phyloP scores from a whole-genome alignment of 2,113 vertebrate species.

The Larimichthys polyactis region DNA sequence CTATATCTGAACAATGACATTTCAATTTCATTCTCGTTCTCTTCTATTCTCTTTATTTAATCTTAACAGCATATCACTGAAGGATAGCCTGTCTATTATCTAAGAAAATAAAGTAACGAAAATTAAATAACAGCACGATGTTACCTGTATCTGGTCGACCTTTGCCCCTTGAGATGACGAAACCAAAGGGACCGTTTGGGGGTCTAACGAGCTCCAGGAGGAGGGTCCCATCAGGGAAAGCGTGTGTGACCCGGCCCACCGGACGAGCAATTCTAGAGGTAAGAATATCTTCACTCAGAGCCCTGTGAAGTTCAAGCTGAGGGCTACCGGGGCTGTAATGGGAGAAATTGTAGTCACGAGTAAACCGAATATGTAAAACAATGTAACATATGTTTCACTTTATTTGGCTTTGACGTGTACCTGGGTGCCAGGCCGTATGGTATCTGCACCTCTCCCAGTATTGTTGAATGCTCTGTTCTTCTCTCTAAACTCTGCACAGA shows the following conservation, averaged over 20 bases:
- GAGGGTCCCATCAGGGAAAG: slow-evolving; percentile 91
- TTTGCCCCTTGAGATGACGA: slow-evolving; percentile 90
- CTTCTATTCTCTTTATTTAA: slow-evolving; percentile 5
- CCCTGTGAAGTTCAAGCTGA: slow-evolving; percentile 75
- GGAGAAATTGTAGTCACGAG: slow-evolving; percentile 12
- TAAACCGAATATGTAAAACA: neutral
- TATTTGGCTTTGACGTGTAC: slow-evolving; percentile 71
- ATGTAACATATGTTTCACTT: neutral
- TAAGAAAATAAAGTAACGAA: neutral
- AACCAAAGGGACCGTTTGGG: slow-evolving; percentile 89
- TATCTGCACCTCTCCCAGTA: slow-evolving; percentile 82
- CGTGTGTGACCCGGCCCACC: slow-evolving; percentile 87
- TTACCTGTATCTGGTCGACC: slow-evolving; percentile 93
- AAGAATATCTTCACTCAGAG: slow-evolving; percentile 88
- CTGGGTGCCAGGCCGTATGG: slow-evolving; percentile 80
- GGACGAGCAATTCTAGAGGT: slow-evolving; percentile 81
- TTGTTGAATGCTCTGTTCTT: slow-evolving; percentile 86
- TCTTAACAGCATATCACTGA: neutral
- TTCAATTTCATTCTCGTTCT: neutral
- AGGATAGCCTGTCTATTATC: neutral
- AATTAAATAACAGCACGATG: neutral
- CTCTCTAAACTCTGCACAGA: slow-evolving; percentile 92
- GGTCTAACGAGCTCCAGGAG: slow-evolving; percentile 90
- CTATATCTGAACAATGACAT: neutral
- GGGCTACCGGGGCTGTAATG: slow-evolving; percentile 69